Evolutionary conservation across 1,140 invertebrate species (phyloP).

Genomic region (Diplogasteroides magnus): DNA sequence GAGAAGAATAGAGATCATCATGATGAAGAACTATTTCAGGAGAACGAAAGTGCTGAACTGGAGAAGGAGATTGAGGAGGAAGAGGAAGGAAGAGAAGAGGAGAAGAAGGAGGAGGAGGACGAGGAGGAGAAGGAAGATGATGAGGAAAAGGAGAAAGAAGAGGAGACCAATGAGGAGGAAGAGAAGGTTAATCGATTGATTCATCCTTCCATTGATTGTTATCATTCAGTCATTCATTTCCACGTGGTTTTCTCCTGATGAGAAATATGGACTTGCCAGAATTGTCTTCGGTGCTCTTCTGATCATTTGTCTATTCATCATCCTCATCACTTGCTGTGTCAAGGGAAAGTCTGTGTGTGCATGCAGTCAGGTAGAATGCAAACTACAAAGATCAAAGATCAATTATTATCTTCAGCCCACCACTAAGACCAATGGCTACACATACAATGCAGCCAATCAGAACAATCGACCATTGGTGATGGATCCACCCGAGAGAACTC

Average conservation of each 20-base stretch:
- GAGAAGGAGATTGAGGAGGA: constrained; percentile 1
- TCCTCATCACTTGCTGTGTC: background rate
- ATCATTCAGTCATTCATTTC: background rate
- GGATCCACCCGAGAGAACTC: background rate
- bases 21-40: too few relatives aligned
- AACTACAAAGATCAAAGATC: background rate
- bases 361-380: background rate
- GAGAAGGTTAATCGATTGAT: background rate
- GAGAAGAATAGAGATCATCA: too few relatives aligned
- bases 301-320: background rate
- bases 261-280: background rate
- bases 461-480: background rate
- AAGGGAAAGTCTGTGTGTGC: background rate
- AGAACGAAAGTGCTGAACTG: background rate
- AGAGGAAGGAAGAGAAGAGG: background rate
- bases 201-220: background rate
- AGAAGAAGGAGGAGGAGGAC: background rate
- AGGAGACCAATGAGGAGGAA: background rate
- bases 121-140: background rate
- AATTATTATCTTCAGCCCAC: background rate
- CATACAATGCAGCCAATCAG: background rate
- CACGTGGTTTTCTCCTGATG: background rate
- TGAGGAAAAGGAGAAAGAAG: background rate
- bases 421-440: background rate
- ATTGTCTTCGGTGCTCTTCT: background rate